Percentiles rank a stretch among this genome's conserved stretches.
Evolutionary conservation across 2,888 invertebrate species (phyloP).

Genomic region (Pachydiplax longipennis): DNA sequence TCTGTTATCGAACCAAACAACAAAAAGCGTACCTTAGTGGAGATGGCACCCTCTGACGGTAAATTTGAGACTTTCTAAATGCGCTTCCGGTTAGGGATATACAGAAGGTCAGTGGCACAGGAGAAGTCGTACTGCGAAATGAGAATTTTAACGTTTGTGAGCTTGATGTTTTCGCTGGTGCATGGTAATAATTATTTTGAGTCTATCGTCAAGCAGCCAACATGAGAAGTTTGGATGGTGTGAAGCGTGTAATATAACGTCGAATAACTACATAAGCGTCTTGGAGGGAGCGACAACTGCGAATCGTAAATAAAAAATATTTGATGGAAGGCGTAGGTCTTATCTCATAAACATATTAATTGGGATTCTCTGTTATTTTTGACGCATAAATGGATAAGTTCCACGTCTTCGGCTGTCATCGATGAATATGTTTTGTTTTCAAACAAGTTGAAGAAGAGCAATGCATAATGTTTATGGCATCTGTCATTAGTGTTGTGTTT

Average conservation of each 20-base stretch:
- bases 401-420: conserved; percentile 1
- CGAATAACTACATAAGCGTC: conserved; percentile 21
- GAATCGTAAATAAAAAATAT: conserved; percentile 44
- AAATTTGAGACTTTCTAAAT: conserved; percentile 32
- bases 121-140: conserved; percentile 34
- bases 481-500: conserved; percentile 44
- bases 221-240: background rate
- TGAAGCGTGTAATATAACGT: background rate
- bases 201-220: conserved; percentile 24
- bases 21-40: background rate
- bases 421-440: conserved; percentile 2
- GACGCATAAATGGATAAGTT: background rate
- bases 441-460: conserved; percentile 1
- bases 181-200: background rate
- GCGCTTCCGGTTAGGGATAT: conserved; percentile 42
- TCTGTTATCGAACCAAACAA: background rate
- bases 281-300: conserved; percentile 23
- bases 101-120: conserved; percentile 43
- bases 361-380: conserved; percentile 1
- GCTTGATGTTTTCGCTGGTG: conserved; percentile 15
- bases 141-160: background rate
- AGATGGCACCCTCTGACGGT: conserved; percentile 31
- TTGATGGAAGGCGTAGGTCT: conserved; percentile 44
- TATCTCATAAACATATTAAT: conserved; percentile 38
- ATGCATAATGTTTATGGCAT: conserved; percentile 43